Percentiles rank a stretch among this genome's conserved stretches.
phyloP scores from a whole-genome alignment of 2,797 vertebrate species.

The Hirundo rustica region DNA sequence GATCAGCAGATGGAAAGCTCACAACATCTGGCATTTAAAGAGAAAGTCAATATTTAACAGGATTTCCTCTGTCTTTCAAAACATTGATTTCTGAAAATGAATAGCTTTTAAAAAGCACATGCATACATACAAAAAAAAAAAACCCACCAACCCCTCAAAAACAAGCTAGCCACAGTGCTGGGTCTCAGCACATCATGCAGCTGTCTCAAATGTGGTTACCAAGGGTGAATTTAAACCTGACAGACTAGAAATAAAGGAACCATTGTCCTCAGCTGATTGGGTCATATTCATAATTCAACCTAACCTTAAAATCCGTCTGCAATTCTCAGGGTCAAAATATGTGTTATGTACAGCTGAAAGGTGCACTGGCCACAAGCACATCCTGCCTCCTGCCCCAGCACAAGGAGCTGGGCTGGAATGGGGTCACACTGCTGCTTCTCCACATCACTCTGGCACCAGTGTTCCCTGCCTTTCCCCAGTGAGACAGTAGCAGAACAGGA shows the following conservation, averaged over 20 bases:
- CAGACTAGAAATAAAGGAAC: not conserved
- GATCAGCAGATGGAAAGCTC: constrained; percentile 45
- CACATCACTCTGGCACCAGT: fast-evolving
- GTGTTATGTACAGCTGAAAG: not conserved
- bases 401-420: not conserved
- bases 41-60: constrained; percentile 61
- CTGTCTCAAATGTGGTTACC: not conserved
- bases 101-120: not conserved
- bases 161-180: not conserved
- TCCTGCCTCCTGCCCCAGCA: not conserved
- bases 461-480: not conserved
- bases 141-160: not conserved
- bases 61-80: constrained; percentile 57
- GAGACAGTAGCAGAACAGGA: not conserved
- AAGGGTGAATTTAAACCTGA: not conserved
- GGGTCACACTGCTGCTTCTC: not conserved
- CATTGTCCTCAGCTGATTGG: not conserved
- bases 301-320: not conserved
- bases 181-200: not conserved
- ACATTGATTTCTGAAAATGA: constrained; percentile 55
- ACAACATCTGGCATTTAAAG: constrained; percentile 58
- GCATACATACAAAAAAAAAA: fast-evolving
- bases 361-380: not conserved
- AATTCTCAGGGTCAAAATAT: not conserved
- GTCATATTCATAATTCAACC: not conserved